phyloP scores from a whole-genome alignment of 2,113 vertebrate species.

The Haplotaxodon microlepis region DNA sequence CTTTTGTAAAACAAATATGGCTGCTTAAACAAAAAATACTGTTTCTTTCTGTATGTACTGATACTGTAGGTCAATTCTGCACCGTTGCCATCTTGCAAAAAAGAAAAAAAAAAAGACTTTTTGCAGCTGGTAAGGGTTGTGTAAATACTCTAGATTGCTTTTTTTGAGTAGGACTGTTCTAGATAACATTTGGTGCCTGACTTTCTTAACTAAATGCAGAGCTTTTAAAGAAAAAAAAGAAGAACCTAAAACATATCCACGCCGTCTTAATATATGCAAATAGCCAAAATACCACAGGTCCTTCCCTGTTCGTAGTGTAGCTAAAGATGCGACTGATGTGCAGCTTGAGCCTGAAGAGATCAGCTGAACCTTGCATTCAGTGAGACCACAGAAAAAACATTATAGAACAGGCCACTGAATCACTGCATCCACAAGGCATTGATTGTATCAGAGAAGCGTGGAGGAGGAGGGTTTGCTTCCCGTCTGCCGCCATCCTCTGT shows the following conservation, averaged over 20 bases:
- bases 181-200: constrained; percentile 47
- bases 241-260: background rate
- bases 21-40: constrained; percentile 63
- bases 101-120: background rate
- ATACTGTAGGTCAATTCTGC: constrained; percentile 61
- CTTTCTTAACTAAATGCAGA: constrained; percentile 37
- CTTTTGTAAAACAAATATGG: constrained; percentile 66
- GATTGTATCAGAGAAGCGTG: background rate
- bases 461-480: background rate
- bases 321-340: background rate
- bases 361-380: background rate
- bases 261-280: constrained; percentile 45
- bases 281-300: constrained; percentile 5
- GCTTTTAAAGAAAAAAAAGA: constrained; percentile 32
- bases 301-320: background rate
- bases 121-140: constrained; percentile 20
- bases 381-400: background rate
- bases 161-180: constrained; percentile 44
- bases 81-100: constrained; percentile 12
- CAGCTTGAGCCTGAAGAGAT: background rate
- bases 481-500: background rate
- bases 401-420: background rate
- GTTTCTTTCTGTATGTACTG: constrained; percentile 59
- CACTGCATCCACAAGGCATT: background rate
- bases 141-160: constrained; percentile 60